Base-by-base conservation (phyloP, 2,113 vertebrate genomes). In the Periophthalmodon schlosseri region DNA sequence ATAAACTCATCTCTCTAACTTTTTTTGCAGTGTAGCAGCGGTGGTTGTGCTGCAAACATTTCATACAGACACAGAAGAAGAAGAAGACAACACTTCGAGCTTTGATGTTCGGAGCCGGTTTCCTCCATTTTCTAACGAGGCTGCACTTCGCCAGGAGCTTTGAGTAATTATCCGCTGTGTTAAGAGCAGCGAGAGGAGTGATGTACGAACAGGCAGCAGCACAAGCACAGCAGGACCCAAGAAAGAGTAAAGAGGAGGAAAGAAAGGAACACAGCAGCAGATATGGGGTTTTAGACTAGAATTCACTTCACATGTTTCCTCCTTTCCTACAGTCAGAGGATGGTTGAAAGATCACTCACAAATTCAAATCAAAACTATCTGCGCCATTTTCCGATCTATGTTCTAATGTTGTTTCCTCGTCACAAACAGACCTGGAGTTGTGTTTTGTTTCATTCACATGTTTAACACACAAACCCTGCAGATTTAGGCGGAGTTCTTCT, bases 91-190 rank as follows among this genome's bases (percentile, higher is more conserved):
- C 23, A 74, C 71, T 28, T 28, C 3, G 39, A 50, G 56, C 82
- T 90, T 89, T 89, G 87, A 92, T 86, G 86, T 87, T 65, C 54
- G 73, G 75, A 36, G 71, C 39, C 39, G 54, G 72, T 77, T 78
- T 73, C 71, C 46, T 79, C 78, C 65, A 60, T 82, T 70, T 74
- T 83, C 49, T 63, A 70, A 83, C 76, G 72, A 72, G 50, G 65
- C 78, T 86, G 54, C 33, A 70, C 68, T 69, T 84, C 70, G 71
- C 88, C 88, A 77, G 84, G 54, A 88, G 87, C 78, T 75, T 77
- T 77, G 77, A 79, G 79, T 81, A 81, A 88, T 91, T 86, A 87
- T 78, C 84, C 72, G 82, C 54, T 63, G 76, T 34, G 60, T 57
- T 54, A 49, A 50, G 68, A 68, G 72, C 73, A 76, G 75, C 50